These are phyloP conservation scores for Clitarchus hookeri DNA, from an alignment of 2,888 invertebrate species.

Conservation along the genomic window DNA sequence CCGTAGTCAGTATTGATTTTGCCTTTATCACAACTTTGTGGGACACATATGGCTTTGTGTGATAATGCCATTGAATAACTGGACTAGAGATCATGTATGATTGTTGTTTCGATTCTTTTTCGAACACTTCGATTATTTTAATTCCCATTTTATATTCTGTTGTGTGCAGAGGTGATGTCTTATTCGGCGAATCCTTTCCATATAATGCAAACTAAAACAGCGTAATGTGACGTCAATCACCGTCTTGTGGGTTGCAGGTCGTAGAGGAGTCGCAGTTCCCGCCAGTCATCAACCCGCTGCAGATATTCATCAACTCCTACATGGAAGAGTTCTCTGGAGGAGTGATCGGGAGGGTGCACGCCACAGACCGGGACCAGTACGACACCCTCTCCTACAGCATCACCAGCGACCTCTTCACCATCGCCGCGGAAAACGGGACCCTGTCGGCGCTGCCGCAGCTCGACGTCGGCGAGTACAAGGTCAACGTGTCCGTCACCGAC, in stretches of 20 bases:
- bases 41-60: too few species aligned
- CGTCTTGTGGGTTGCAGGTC: conserved; percentile 53
- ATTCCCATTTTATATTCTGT: too few species aligned
- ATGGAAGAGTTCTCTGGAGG: conserved; percentile 59
- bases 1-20: too few species aligned
- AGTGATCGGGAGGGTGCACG: conserved; percentile 57
- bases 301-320: conserved; percentile 56
- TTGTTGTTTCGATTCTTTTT: too few species aligned
- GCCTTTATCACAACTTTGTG: too few species aligned
- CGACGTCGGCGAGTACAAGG: conserved; percentile 20
- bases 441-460: conserved; percentile 6
- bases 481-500: conserved; percentile 23
- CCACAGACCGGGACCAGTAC: conserved; percentile 58
- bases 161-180: background rate
- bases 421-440: background rate
- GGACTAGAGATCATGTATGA: too few species aligned
- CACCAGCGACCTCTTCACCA: conserved; percentile 50
- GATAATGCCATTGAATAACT: too few species aligned
- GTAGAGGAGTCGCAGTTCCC: conserved; percentile 60
- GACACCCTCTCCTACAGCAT: conserved; percentile 58
- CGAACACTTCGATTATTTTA: too few species aligned
- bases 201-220: background rate
- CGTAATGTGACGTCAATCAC: too few species aligned
- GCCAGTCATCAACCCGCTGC: conserved; percentile 58
- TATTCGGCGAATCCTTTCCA: background rate